phyloP scores from a whole-genome alignment of 2,797 vertebrate genomes.

The Phylloscopus collybita region DNA sequence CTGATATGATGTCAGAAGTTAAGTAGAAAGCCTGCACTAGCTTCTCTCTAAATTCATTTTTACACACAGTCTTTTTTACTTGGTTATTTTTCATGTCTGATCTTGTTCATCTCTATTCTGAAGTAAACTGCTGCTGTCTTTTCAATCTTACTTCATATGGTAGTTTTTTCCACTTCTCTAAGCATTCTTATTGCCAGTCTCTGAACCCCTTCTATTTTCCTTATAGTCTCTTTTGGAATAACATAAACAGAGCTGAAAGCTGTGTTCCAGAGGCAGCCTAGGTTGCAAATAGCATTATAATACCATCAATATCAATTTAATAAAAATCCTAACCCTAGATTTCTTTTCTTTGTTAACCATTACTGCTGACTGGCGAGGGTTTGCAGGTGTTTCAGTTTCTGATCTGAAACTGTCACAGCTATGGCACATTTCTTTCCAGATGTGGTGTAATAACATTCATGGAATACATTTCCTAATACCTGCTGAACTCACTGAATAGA shows the following conservation, averaged over 20 bases:
- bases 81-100: conserved; percentile 21
- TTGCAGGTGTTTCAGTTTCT: not conserved
- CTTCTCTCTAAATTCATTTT: conserved; percentile 10
- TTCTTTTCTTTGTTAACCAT: conserved; percentile 3
- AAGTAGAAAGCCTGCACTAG: not conserved
- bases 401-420: not conserved
- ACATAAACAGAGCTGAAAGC: conserved; percentile 32
- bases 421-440: not conserved
- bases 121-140: conserved; percentile 58
- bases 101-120: conserved; percentile 34
- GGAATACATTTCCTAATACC: not conserved
- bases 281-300: conserved; percentile 27
- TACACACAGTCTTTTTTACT: not conserved
- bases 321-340: not conserved
- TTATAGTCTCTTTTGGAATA: not conserved
- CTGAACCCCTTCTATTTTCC: not conserved
- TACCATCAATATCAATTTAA: conserved; percentile 34
- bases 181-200: conserved; percentile 40
- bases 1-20: not conserved
- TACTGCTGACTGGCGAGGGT: not conserved
- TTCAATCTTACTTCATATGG: conserved; percentile 48
- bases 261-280: not conserved
- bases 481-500: not conserved
- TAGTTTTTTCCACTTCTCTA: conserved; percentile 55
- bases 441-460: accelerated